Evolutionary conservation across 2,888 invertebrate genomes (phyloP).

Genomic region (Altica lythri): DNA sequence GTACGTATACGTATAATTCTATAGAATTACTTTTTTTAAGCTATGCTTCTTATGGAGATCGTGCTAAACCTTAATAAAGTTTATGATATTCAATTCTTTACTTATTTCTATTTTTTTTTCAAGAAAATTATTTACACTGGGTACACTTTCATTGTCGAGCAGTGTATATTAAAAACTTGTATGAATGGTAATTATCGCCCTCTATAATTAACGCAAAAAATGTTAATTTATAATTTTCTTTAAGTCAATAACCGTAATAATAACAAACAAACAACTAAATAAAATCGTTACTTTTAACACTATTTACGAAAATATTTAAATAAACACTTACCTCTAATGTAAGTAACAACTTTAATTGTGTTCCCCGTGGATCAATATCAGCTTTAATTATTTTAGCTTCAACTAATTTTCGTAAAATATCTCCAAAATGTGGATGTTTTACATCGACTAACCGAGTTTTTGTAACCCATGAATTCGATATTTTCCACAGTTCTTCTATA

Average conservation of each 20-base stretch:
- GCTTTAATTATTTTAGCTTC: slow-evolving; percentile 71
- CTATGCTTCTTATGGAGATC: too few relatives aligned
- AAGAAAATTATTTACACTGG: too few relatives aligned
- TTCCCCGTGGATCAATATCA: slow-evolving; percentile 82
- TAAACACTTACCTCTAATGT: slow-evolving; percentile 66
- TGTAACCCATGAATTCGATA: slow-evolving; percentile 54
- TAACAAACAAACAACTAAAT: not conserved
- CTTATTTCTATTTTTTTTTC: too few relatives aligned
- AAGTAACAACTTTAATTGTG: slow-evolving; percentile 86
- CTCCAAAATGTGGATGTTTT: slow-evolving; percentile 62
- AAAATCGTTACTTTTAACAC: not conserved
- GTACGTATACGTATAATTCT: too few relatives aligned
- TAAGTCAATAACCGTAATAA: not conserved
- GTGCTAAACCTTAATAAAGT: too few relatives aligned
- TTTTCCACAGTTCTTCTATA: slow-evolving; percentile 49
- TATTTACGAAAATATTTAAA: not conserved
- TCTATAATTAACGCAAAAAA: too few relatives aligned
- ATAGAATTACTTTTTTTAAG: too few relatives aligned
- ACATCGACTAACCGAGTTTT: slow-evolving; percentile 52
- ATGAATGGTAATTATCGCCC: too few relatives aligned
- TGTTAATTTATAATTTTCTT: too few relatives aligned
- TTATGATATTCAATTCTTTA: too few relatives aligned
- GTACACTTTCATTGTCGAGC: too few relatives aligned
- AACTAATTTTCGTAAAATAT: slow-evolving; percentile 69
- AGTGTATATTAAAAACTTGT: too few relatives aligned